Evolutionary conservation across 64 coral and sea anemone genomes (phyloP), one percentile per base, ranked within the genome.

Genomic region (Orbicella faveolata): DNA sequence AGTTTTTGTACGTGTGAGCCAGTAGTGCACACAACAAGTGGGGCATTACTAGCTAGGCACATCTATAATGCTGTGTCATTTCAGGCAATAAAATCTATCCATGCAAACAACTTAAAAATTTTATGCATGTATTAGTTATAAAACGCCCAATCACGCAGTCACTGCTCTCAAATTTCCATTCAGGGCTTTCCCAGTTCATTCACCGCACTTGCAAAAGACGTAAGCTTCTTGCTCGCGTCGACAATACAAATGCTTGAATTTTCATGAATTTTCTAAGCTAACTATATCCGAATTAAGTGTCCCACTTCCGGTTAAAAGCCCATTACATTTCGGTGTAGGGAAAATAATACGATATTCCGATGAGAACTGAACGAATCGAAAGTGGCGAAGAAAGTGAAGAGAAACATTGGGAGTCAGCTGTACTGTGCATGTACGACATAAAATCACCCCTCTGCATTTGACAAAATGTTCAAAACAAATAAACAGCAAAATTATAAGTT

Each of bases 281-380:
- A 48, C 44, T 48, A 48, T 48, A 48, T 48, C 44, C 44, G 44
- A 48, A 48, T 30, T 48, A 48, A 48, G 44, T 6, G 4, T 2
- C 39, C 11, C 63, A 85, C 82, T 85, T 85, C 82, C 82, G 82
- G 82, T 85, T 85, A 26, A 52, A 41, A 39, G 7, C 77, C 48
- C 21, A 41, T 69, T 68, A 48, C 25, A n/a, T 68, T 67, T 69
- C 68, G 63, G 36, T 34, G 81, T 73, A 66, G 4, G 39, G 37
- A 73, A 85, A 85, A 85, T 52, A 16, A 83, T 37, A 62, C 61
- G 34, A 65, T 54, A n/a, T 67, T 67, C 20, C 68, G 82, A 23
- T 65, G 23, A 12, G 23, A 19, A 41, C 20, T 17, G 7, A 73
- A 73, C 39, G 21, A 73, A 11, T n/a, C 21, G 21, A 70, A 70